Base-by-base conservation (phyloP, 2,113 vertebrate species). In the Gallinago media region DNA sequence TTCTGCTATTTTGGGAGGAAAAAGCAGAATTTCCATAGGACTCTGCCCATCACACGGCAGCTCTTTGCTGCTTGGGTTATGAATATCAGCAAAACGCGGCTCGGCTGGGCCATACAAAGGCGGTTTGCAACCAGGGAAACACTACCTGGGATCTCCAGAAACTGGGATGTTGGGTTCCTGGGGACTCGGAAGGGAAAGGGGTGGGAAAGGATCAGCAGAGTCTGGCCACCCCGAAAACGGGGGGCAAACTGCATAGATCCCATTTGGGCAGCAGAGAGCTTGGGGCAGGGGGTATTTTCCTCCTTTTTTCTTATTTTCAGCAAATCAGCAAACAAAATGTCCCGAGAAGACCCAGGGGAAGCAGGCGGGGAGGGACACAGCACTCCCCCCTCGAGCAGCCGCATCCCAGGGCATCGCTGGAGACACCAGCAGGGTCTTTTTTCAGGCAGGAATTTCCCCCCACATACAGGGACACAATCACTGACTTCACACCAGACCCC, bases 141-240 rank as follows among this genome's bases (percentile, higher is more conserved):
- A 1, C 40, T 49, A 21, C 76, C 21, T 13, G 8, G 9, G 19
- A 3, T 36, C 29, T 31, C 42, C 65, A 66, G 38, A 84, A 87
- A 9, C 3, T 0, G 0, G 6, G 22, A 34, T 8, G 1, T 6
- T 6, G 9, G 2, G 12, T 59, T 17, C 7, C 1, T 1, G 9
- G 42, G 38, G 23, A 5, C 12, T 22, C 6, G 32, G 42, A 23
- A 55, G 17, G 40, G 22, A 46, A 56, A 49, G 27, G 1, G 8
- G n/a, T 5, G 25, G 40, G 55, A 38, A 68, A 15, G 38, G 23
- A 92, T 63, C 5, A 65, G n/a, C 67, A 79, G 26, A 59, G 19
- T 22, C 6, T 21, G 3, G 26, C 40, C 36, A 36, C 8, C 49
- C 65, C 27, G 14, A 54, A 54, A 61, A 11, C 0, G 0, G 14